phyloP scores from a whole-genome alignment of 2,888 invertebrate species.

The Bombylius discolor region DNA sequence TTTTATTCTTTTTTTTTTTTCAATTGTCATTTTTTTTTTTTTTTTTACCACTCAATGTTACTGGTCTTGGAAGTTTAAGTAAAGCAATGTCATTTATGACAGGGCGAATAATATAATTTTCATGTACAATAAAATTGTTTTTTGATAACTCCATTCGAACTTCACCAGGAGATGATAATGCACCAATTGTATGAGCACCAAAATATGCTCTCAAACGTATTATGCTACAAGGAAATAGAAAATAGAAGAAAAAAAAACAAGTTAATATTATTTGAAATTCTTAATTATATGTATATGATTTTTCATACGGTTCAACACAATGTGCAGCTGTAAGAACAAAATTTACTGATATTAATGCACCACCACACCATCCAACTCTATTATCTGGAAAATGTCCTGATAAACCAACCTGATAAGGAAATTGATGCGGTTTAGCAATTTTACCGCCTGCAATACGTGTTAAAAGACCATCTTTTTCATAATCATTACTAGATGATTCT shows the following conservation, averaged over 20 bases:
- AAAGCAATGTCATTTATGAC: slow-evolving; percentile 32
- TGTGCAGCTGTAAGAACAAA: slow-evolving; percentile 10
- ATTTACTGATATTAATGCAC: slow-evolving; percentile 4
- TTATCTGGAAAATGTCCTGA: neutral
- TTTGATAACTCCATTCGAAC: too few species aligned
- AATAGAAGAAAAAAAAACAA: too few species aligned
- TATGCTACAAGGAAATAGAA: too few species aligned
- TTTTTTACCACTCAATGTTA: slow-evolving; percentile 26
- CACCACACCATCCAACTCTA: slow-evolving; percentile 7
- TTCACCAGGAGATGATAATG: too few species aligned
- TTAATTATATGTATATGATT: too few species aligned
- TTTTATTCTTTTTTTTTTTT: neutral
- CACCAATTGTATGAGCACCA: too few species aligned
- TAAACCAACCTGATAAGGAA: slow-evolving; percentile 12
- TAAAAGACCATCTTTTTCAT: neutral
- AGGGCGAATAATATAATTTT: slow-evolving; percentile 28
- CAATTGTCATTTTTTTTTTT: too few species aligned
- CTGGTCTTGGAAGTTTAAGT: slow-evolving; percentile 26
- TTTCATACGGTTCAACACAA: slow-evolving; percentile 1
- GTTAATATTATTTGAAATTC: too few species aligned
- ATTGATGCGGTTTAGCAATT: slow-evolving; percentile 10
- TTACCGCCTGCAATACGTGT: slow-evolving; percentile 11
- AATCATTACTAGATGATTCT: neutral
- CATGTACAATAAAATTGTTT: slow-evolving; percentile 20
- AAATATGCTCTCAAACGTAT: too few species aligned